A percentile compares a stretch with the other conserved stretches of the same genome.
Conservation (phyloP, 2,888 invertebrate species). For the Aporophyla lueneburgensis region DNA sequence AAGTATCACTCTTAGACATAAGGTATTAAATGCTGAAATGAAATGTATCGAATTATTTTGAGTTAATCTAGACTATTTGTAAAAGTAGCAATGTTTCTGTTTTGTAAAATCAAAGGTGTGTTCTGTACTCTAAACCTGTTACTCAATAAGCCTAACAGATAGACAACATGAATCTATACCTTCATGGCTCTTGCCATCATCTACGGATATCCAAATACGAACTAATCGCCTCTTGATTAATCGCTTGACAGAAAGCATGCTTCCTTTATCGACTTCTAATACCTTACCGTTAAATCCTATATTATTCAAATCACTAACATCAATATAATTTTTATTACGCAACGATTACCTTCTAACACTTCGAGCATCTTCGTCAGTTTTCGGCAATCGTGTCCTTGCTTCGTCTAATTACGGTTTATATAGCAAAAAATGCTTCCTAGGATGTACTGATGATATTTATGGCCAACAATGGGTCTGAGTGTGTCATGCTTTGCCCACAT, state of each 20-base stretch:
- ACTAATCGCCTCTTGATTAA: slow-evolving; percentile 47
- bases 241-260: slow-evolving; percentile 38
- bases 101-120: too few relatives aligned
- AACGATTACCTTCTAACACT: slow-evolving; percentile 11
- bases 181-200: not conserved
- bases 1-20: too few relatives aligned
- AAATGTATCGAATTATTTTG: too few relatives aligned
- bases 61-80: too few relatives aligned
- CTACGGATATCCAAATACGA: slow-evolving; percentile 13
- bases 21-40: too few relatives aligned
- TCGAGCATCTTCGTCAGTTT: slow-evolving; percentile 25
- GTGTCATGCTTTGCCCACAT: slow-evolving; percentile 80
- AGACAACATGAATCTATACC: not conserved
- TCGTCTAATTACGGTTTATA: slow-evolving; percentile 61
- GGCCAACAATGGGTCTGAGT: slow-evolving; percentile 73
- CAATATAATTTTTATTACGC: slow-evolving; percentile 17
- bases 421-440: slow-evolving; percentile 75
- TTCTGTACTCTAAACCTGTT: not conserved
- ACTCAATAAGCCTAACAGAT: not conserved
- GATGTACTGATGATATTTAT: slow-evolving; percentile 72
- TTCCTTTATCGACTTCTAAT: slow-evolving; percentile 27
- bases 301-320: slow-evolving; percentile 28
- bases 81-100: too few relatives aligned
- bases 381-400: slow-evolving; percentile 66
- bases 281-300: slow-evolving; percentile 20